Percentiles rank a stretch among this genome's conserved stretches.
Evolutionary conservation across 2,113 vertebrate genomes (phyloP).

Genomic region (Phrynosoma blainvillii): DNA sequence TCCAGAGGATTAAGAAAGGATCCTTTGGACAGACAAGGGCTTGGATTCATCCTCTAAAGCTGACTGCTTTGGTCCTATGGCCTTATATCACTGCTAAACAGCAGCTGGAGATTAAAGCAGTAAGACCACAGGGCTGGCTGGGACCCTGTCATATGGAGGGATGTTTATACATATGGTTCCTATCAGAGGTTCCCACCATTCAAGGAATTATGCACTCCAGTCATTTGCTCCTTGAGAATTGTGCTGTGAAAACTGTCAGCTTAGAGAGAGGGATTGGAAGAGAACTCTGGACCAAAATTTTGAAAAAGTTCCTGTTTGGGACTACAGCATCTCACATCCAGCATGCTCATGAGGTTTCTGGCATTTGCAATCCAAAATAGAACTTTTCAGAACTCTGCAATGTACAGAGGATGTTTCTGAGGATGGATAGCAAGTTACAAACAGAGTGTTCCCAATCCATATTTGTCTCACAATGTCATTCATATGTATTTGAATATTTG

Average conservation of each 20-base stretch:
- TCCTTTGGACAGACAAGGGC: background rate
- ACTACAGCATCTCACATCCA: no score
- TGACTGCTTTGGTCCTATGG: constrained; percentile 4
- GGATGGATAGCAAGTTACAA: no score
- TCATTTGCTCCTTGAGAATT: background rate
- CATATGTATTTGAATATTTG: no score
- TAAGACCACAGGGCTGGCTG: constrained; percentile 41
- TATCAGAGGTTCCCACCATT: background rate
- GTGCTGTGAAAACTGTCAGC: background rate
- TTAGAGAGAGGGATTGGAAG: background rate
- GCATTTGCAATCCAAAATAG: no score
- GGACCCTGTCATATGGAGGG: constrained; percentile 18
- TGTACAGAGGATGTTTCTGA: no score
- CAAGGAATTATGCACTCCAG: constrained; percentile 4
- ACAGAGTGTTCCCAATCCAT: no score
- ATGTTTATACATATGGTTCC: background rate
- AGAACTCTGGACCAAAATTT: background rate
- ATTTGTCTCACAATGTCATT: no score
- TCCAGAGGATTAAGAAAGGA: background rate
- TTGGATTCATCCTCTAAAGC: constrained; percentile 21
- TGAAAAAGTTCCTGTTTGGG: no score
- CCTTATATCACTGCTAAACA: constrained; percentile 40
- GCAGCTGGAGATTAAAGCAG: constrained; percentile 49
- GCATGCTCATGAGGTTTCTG: no score
- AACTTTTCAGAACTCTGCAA: no score